Conservation (phyloP, 2,113 vertebrate genomes). For the Quiscalus mexicanus region DNA sequence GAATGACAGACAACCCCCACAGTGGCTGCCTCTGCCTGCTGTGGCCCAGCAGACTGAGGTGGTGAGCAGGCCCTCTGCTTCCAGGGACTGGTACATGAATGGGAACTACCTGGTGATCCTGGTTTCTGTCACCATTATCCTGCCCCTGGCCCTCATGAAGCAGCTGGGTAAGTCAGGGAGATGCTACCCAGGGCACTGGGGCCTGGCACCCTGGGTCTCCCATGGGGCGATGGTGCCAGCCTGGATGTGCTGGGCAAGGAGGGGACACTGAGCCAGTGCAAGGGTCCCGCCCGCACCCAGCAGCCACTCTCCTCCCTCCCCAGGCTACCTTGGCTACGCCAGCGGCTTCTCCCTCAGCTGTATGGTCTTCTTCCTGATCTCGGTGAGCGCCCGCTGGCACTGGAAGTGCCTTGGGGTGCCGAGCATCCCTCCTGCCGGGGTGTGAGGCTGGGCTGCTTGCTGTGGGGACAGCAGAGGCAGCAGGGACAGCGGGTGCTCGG, state of each 20-base stretch:
- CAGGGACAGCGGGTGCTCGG: not conserved
- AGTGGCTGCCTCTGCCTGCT: not conserved
- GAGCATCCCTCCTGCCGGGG: not conserved
- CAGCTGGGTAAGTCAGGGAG: conserved; percentile 87
- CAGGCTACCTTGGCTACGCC: conserved; percentile 95
- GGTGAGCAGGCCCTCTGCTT: conserved; percentile 3
- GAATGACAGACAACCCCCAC: not conserved
- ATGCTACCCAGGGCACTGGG: not conserved
- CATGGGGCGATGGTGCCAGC: rapidly evolving
- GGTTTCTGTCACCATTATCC: conserved; percentile 85
- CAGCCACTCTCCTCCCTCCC: not conserved
- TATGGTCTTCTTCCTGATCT: conserved; percentile 95
- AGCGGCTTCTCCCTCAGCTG: conserved; percentile 98
- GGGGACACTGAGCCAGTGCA: not conserved
- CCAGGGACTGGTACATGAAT: conserved; percentile 93
- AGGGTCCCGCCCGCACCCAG: not conserved
- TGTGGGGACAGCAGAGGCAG: not conserved
- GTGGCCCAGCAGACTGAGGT: rapidly evolving
- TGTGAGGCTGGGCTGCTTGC: not conserved
- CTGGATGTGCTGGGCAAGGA: not conserved
- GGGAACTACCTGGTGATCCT: conserved; percentile 97
- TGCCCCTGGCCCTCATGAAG: conserved; percentile 95
- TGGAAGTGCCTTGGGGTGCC: not conserved
- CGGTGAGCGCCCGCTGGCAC: conserved; percentile 76
- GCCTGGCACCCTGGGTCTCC: not conserved